Percentiles rank a stretch among this genome's conserved stretches.
phyloP scores from a whole-genome alignment of 2,888 invertebrate genomes.

The Tenthredo distinguenda region DNA sequence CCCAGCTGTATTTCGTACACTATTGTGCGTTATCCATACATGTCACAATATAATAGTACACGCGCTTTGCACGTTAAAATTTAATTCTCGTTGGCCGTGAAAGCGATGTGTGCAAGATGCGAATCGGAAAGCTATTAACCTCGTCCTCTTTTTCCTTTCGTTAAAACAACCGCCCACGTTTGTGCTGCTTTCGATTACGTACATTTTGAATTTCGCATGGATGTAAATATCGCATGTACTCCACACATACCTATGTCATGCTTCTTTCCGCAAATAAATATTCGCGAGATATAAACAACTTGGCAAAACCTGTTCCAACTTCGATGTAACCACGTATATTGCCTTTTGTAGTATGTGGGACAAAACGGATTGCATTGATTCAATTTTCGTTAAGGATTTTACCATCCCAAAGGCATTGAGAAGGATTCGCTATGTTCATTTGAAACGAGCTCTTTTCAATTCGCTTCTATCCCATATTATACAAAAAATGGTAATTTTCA shows the following conservation, averaged over 20 bases:
- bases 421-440: not conserved
- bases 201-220: not conserved
- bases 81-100: slow-evolving; percentile 1
- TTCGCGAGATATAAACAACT: not conserved
- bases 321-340: not conserved
- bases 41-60: not conserved
- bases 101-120: not conserved
- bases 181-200: not conserved
- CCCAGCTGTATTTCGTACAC: not conserved
- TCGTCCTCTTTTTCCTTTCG: slow-evolving; percentile 13
- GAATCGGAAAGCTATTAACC: not conserved
- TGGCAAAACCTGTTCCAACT: not conserved
- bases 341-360: not conserved
- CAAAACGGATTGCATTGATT: not conserved
- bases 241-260: no score
- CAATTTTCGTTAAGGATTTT: not conserved
- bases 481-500: not conserved
- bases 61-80: not conserved
- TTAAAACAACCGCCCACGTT: not conserved
- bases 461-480: not conserved
- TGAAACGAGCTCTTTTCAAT: not conserved
- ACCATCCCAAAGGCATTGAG: not conserved
- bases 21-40: not conserved
- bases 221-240: not conserved
- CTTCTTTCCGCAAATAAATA: not conserved